Conservation (phyloP, 2,113 vertebrate genomes). For the Nanger granti region DNA sequence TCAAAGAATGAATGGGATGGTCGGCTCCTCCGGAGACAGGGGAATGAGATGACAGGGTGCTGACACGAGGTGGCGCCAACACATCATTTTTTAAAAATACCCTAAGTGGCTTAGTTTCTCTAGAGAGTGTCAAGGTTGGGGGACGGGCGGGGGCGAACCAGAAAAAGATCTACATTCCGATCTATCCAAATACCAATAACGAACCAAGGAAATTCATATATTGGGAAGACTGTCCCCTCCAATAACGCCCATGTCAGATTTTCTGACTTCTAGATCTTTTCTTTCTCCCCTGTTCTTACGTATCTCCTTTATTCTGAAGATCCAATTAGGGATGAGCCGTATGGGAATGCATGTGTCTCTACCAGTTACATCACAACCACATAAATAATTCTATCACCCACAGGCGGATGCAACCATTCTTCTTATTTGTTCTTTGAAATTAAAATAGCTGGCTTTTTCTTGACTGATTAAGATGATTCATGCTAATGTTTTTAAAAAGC, state of each 20-base stretch:
- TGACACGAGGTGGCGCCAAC: conserved; percentile 77
- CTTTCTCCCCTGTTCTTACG: background rate
- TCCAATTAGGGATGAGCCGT: background rate
- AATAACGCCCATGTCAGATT: background rate
- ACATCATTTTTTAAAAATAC: conserved; percentile 49
- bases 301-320: background rate
- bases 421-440: conserved; percentile 28
- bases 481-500: background rate
- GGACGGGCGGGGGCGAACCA: background rate
- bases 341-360: background rate
- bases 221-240: background rate
- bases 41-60: background rate
- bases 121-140: background rate
- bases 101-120: background rate
- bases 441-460: conserved; percentile 46
- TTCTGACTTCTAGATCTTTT: background rate
- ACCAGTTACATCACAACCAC: conserved; percentile 15
- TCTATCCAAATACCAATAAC: conserved; percentile 43
- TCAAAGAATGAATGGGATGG: conserved; percentile 33
- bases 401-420: background rate
- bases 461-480: conserved; percentile 39
- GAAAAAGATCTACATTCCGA: conserved; percentile 33
- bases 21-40: rapidly evolving
- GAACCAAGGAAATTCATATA: conserved; percentile 15
- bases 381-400: conserved; percentile 39